Evolutionary conservation across 2,113 vertebrate genomes (phyloP), one percentile per base, ranked within the genome.

Genomic region (Notothenia rossii): DNA sequence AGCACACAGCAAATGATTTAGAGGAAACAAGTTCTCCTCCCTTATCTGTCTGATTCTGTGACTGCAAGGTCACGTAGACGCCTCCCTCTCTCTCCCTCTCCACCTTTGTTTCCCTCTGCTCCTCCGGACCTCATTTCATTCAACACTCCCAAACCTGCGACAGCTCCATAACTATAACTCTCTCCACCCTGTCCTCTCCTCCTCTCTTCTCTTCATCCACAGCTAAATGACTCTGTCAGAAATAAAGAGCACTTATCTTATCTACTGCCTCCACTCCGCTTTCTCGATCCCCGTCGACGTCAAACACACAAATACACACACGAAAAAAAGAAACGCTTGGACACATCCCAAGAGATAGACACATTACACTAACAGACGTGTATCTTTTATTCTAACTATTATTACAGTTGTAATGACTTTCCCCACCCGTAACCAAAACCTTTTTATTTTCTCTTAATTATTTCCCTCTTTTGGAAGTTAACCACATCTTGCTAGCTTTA

Each of bases 241-340:
- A 92, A 91, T 94, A 94, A 95, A 93, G 90, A 93, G 90, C 91
- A 91, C 92, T 92, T 93, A 94, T 94, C 93, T 93, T 92, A 92
- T 92, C 92, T 92, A 82, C 85, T 85, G 90, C 92, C 90, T 91
- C 87, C 90, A 89, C 88, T 89, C 89, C 17, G 84, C 83, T 86
- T 79, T 91, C 92, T 86, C 74, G 56, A 33, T 53, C 79, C 72
- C 84, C n/a, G 33, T 72, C 72, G 17, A 22, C 74, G n/a, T 85
- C 84, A 83, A 81, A 46, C 79, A 51, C 76, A 74, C 68, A 78
- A 20, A 85, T 25, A 86, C 60, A 79, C 62, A 83, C 56, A 36
- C 55, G 29, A n/a, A 40, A 56, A 20, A 0, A 17, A 29, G 55
- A 55, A 61, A 63, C 46, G 20, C 49, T 72, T 6, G 20, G 7